Evolutionary conservation across 2,797 vertebrate species (phyloP), one percentile per base, ranked within the genome.

Genomic region (Spea hammondii): DNA sequence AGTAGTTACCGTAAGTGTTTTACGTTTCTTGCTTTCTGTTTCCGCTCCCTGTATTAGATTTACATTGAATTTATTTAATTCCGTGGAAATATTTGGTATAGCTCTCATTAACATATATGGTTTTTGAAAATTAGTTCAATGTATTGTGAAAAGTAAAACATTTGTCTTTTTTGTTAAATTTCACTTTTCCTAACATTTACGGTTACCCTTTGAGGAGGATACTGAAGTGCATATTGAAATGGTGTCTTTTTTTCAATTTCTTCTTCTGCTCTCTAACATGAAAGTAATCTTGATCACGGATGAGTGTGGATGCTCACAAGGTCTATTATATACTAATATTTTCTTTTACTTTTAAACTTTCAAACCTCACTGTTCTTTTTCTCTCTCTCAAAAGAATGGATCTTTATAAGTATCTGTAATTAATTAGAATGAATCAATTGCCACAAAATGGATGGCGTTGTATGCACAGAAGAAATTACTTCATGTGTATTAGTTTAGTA

Each of bases 1-100:
- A 98, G 96, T 92, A 98, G 96, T 91, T 97, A 95, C 95, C 96
- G 96, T 98, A 96, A 98, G 96, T 97, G 88, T 87, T 83, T 88
- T 88, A 86, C 90, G 83, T 89, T 86, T 84, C 87, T 91, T 72
- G 60, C 14, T 66, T 77, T 44, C 45, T 77, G 60, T 32, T 32
- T 32, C 32, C 32, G 32, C 32, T 32, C 32, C 32, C 32, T 32
- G 32, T 32, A 32, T 32, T 32, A 32, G 32, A 2, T 32, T 32
- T 32, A 32, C 32, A 32, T 32, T 32, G 1, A 32, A 32, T 32
- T 1, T 32, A 32, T 70, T 4, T 53, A 8, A 17, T 53, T 17
- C 5, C 9, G 8, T 53, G 14, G n/a, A 10, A 17, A 17, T 68
- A 47, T 46, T 66, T 4, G 1, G 2, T 50, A 44, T 9, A 69